Base-by-base conservation (phyloP, 1,140 invertebrate genomes). In the Magallana ariakensis region DNA sequence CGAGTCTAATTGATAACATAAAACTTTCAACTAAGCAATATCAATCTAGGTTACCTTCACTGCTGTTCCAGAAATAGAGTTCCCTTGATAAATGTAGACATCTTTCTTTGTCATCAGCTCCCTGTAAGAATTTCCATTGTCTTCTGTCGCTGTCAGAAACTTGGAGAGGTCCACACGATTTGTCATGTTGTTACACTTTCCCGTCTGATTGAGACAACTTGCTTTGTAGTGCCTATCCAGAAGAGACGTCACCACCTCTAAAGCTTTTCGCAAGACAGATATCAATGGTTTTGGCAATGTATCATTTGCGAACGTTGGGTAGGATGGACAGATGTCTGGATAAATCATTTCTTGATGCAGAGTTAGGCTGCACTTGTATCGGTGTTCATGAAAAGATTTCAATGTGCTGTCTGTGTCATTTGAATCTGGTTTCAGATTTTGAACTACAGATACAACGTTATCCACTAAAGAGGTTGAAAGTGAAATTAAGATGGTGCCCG, bases 151-250 rank as follows among this genome's bases (percentile, higher is more conserved):
- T 26, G 66, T 26, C 2, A 75, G 26, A 75, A 26, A 75, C 22
- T 33, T 75, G 11, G 19, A 26, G 11, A 60, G 16, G 11, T 84
- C 26, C 4, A 46, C 22, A 1, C 9, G 22, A 46, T 16, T 62
- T 9, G 26, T 8, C n/a, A 58, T 11, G 57, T 55, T 84, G 83
- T 81, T 13, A 62, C 90, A 91, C 6, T 87, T 5, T 3, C 89
- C 88, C 1, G 55, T 54, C 8, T 84, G 81, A 13, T 8, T 9
- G 11, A 88, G 87, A 89, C 90, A 91, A 33, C 81, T 58, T 8
- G 86, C 60, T 83, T 57, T 86, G 85, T 89, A 90, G 13, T 85
- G 70, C 8, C 7, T 84, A 55, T 87, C 87, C 0, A 90, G 19
- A 0, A 82, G 62, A 1, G 56, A 66, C 11, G 89, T 54, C 33